These are phyloP conservation scores for Nesogale talazaci DNA, from an alignment of 2,113 vertebrate species.

Conservation along the genomic window DNA sequence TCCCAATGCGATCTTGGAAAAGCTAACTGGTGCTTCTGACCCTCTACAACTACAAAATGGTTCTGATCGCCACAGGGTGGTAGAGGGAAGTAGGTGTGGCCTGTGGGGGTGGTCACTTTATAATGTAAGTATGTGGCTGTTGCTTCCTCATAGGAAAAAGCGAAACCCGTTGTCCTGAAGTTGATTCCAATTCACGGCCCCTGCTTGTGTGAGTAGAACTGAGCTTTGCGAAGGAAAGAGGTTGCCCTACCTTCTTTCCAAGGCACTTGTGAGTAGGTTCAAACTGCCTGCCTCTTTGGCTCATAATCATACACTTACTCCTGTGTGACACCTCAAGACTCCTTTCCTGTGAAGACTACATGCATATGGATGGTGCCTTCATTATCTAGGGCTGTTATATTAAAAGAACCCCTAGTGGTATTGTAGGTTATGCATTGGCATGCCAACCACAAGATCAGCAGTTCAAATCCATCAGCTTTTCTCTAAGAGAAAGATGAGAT, in stretches of 20 bases:
- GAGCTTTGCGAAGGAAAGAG: neutral
- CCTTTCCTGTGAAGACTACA: neutral
- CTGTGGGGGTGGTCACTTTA: neutral
- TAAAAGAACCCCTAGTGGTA: too few relatives aligned
- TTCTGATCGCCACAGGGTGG: neutral
- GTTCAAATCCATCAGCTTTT: neutral
- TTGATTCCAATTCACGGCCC: neutral
- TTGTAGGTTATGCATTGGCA: too few relatives aligned
- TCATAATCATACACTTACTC: neutral
- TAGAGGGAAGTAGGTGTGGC: neutral
- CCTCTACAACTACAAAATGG: slow-evolving; percentile 17
- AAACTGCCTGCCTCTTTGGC: neutral
- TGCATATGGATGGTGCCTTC: too few relatives aligned
- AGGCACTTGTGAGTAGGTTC: neutral
- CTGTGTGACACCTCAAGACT: neutral
- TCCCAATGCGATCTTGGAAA: slow-evolving; percentile 36
- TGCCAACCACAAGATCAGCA: neutral
- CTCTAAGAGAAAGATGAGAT: too few relatives aligned
- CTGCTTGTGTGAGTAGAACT: neutral
- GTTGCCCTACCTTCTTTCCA: neutral
- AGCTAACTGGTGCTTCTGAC: neutral
- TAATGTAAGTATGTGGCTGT: neutral
- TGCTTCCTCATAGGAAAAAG: slow-evolving; percentile 1
- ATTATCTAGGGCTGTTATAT: too few relatives aligned
- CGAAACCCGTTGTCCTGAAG: neutral